These are phyloP conservation scores for Drymonia ruficornis DNA, from an alignment of 2,888 invertebrate species.

Conservation along the genomic window DNA sequence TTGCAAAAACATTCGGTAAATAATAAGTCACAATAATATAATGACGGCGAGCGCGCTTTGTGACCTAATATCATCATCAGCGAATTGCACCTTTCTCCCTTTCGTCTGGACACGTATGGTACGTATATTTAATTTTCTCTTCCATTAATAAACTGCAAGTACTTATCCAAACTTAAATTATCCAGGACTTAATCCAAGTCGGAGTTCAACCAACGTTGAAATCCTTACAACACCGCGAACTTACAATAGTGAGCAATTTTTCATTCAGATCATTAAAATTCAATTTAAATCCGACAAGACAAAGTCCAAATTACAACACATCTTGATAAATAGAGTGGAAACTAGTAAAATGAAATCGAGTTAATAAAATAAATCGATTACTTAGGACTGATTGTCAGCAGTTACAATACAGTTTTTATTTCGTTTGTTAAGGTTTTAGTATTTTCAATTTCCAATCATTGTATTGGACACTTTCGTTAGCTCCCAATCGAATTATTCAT, in stretches of 20 bases:
- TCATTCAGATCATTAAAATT: constrained; percentile 20
- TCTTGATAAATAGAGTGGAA: constrained; percentile 7
- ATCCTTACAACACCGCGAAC: constrained; percentile 50
- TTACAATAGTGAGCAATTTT: constrained; percentile 42
- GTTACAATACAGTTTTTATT: constrained; percentile 36
- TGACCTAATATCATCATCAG: too few species aligned
- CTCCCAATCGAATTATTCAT: too few species aligned
- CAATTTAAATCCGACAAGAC: constrained; percentile 6
- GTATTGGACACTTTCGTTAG: constrained; percentile 12
- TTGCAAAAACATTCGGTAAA: too few species aligned
- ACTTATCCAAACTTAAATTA: constrained; percentile 16
- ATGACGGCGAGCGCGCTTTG: too few species aligned
- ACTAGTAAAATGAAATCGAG: constrained; percentile 33
- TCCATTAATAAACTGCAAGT: background rate
- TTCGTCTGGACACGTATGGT: too few species aligned
- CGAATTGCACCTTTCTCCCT: too few species aligned
- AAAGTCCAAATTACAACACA: constrained; percentile 15
- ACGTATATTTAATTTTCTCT: too few species aligned
- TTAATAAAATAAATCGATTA: constrained; percentile 58
- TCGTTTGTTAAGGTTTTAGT: constrained; percentile 28
- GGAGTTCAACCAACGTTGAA: constrained; percentile 43
- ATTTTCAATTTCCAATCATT: constrained; percentile 30
- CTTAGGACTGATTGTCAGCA: constrained; percentile 41
- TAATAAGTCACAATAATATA: too few species aligned
- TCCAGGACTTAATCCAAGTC: constrained; percentile 31